Evolutionary conservation across 2,113 vertebrate genomes (phyloP).

Genomic region (Serinus canaria): DNA sequence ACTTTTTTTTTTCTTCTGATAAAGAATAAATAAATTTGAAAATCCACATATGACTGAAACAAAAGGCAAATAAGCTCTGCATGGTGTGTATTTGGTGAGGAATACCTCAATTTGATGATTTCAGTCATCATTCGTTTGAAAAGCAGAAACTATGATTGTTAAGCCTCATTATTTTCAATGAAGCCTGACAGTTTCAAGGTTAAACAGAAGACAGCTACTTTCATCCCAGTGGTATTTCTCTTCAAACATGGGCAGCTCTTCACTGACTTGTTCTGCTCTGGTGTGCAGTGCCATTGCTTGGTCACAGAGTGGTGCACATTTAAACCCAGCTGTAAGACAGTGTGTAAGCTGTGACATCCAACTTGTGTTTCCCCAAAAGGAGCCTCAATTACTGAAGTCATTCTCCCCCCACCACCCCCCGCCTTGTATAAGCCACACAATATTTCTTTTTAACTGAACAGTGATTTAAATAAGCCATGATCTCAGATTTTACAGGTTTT

Average conservation of each 20-base stretch:
- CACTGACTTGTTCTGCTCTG: background rate
- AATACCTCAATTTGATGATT: conserved; percentile 55
- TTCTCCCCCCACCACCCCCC: background rate
- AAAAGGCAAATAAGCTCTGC: conserved; percentile 29
- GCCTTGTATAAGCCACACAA: background rate
- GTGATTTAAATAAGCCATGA: background rate
- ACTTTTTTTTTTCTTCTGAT: background rate
- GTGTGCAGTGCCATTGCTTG: conserved; percentile 21
- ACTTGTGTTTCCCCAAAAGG: background rate
- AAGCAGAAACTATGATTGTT: conserved; percentile 61
- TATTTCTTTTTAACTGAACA: background rate
- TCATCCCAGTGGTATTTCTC: conserved; percentile 65
- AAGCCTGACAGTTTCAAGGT: conserved; percentile 69
- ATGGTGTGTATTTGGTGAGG: background rate
- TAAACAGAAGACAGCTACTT: conserved; percentile 73
- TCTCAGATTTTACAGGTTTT: background rate
- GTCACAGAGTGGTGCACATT: conserved; percentile 42
- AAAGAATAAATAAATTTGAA: conserved; percentile 29
- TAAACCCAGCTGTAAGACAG: background rate
- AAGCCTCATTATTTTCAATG: conserved; percentile 72
- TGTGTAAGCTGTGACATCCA: background rate
- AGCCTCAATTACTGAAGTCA: background rate
- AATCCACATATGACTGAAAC: conserved; percentile 19
- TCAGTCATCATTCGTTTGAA: conserved; percentile 61
- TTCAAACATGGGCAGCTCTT: conserved; percentile 46